Evolutionary conservation across 2,888 invertebrate species (phyloP).

Genomic region (Octonoba sinensis): DNA sequence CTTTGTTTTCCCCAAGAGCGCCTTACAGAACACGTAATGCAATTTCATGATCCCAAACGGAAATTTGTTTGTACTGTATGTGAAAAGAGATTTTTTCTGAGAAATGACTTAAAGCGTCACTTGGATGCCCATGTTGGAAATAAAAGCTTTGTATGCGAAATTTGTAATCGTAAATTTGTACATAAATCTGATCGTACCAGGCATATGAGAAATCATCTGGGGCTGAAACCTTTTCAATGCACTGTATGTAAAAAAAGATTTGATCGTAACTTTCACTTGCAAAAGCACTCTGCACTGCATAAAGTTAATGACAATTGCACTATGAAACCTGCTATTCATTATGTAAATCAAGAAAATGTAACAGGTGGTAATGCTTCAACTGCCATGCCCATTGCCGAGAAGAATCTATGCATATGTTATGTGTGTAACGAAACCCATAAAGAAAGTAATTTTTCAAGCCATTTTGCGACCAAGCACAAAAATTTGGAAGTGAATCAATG

Average conservation of each 20-base stretch:
- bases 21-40: conserved; percentile 18
- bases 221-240: conserved; percentile 4
- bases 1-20: not conserved
- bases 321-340: too few species aligned
- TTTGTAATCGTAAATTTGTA: conserved; percentile 11
- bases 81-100: not conserved
- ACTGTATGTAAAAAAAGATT: conserved; percentile 16
- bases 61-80: conserved; percentile 8
- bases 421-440: too few species aligned
- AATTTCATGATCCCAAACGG: conserved; percentile 7
- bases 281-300: conserved; percentile 6
- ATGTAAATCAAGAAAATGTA: too few species aligned
- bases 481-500: conserved; percentile 23
- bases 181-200: conserved; percentile 14
- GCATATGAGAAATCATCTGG: not conserved
- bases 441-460: not conserved
- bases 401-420: too few species aligned
- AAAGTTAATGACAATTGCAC: not conserved
- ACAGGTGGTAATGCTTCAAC: too few species aligned
- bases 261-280: conserved; percentile 1
- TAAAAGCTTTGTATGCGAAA: conserved; percentile 11
- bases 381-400: too few species aligned
- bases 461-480: conserved; percentile 3
- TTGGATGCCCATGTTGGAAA: conserved; percentile 7
- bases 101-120: conserved; percentile 9